A percentile compares a stretch with the other conserved stretches of the same genome.
Evolutionary conservation across 1,140 invertebrate species (phyloP).

Genomic region (Mercenaria mercenaria): DNA sequence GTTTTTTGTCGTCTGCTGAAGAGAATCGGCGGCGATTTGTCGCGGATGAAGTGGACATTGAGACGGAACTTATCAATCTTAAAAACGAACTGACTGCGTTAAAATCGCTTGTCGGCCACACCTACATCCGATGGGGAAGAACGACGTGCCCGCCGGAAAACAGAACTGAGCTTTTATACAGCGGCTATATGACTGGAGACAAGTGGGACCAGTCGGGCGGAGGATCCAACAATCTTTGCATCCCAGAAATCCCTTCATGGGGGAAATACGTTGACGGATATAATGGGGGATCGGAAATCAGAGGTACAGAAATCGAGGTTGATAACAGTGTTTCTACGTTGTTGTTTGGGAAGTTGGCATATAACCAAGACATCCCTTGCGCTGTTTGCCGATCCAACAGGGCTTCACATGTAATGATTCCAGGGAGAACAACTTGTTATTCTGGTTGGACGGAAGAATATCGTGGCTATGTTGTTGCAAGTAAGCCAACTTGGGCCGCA

Average conservation of each 20-base stretch:
- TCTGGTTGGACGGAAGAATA: constrained; percentile 69
- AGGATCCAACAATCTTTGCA: constrained; percentile 30
- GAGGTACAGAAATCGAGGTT: constrained; percentile 34
- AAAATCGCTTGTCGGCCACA: background rate
- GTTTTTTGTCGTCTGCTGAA: background rate
- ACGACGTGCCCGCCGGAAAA: background rate
- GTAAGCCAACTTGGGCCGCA: background rate
- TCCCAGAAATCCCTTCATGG: constrained; percentile 33
- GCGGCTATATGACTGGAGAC: constrained; percentile 36
- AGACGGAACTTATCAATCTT: background rate
- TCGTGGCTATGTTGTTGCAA: constrained; percentile 69
- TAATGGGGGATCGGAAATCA: background rate
- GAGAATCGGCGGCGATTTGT: background rate
- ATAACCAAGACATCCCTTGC: constrained; percentile 64
- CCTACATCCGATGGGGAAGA: constrained; percentile 44
- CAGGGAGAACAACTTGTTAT: constrained; percentile 57
- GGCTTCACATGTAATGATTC: constrained; percentile 63
- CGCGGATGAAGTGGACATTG: background rate
- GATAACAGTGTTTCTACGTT: background rate
- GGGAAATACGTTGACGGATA: constrained; percentile 14
- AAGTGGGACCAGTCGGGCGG: constrained; percentile 12
- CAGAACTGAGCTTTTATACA: constrained; percentile 37
- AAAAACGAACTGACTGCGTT: background rate
- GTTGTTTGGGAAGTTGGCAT: background rate
- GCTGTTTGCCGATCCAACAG: constrained; percentile 57